Conservation (phyloP, 2,113 vertebrate species). For the Thymallus thymallus region DNA sequence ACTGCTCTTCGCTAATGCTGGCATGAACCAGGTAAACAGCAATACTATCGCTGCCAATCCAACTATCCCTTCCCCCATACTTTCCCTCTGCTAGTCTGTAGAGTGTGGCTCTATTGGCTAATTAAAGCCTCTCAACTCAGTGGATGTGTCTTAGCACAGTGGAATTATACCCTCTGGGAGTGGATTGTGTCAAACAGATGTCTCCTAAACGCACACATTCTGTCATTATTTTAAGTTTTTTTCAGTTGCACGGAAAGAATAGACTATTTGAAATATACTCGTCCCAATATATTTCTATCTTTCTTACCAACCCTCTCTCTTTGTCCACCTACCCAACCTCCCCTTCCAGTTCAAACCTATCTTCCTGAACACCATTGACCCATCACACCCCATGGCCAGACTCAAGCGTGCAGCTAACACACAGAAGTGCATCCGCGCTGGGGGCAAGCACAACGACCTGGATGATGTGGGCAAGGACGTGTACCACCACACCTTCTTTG, state of each 20-base stretch:
- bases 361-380: slow-evolving; percentile 88
- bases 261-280: too few species aligned
- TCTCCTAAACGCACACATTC: too few species aligned
- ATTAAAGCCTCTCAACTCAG: too few species aligned
- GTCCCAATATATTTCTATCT: neutral
- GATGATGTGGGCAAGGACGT: slow-evolving; percentile 88
- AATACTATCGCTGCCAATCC: too few species aligned
- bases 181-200: too few species aligned
- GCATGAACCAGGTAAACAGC: slow-evolving; percentile 75
- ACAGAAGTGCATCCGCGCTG: slow-evolving; percentile 89
- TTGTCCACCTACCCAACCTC: neutral
- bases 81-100: too few species aligned
- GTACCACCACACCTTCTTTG: slow-evolving; percentile 91
- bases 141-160: too few species aligned
- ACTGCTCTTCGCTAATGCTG: slow-evolving; percentile 94
- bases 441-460: slow-evolving; percentile 88
- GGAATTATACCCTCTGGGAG: too few species aligned
- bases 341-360: slow-evolving; percentile 86
- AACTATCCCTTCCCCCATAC: too few species aligned
- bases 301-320: neutral
- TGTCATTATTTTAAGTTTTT: too few species aligned
- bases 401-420: slow-evolving; percentile 85
- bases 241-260: too few species aligned
- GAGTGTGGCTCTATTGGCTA: too few species aligned
- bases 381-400: slow-evolving; percentile 83